These are phyloP conservation scores for Clarias batrachus DNA, from an alignment of 2,113 vertebrate species.

Conservation along the genomic window DNA sequence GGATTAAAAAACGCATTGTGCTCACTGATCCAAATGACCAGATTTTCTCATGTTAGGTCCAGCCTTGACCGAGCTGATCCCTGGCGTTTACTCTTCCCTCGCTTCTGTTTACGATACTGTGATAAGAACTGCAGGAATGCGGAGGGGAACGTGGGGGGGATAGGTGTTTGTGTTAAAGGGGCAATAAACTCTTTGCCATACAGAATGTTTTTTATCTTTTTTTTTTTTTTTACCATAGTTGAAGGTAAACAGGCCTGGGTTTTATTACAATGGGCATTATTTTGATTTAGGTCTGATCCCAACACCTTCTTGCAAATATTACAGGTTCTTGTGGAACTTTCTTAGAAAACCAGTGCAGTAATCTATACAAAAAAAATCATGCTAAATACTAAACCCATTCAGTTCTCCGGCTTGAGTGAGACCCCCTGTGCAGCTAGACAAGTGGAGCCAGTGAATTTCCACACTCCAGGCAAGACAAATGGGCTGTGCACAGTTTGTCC, in stretches of 20 bases:
- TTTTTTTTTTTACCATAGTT: slow-evolving; percentile 11
- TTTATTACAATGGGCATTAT: slow-evolving; percentile 16
- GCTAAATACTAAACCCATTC: neutral
- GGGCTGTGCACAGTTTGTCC: slow-evolving; percentile 39
- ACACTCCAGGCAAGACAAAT: slow-evolving; percentile 40
- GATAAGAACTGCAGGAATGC: slow-evolving; percentile 70
- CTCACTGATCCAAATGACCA: slow-evolving; percentile 46
- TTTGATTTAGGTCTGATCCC: neutral
- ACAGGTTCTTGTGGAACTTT: neutral
- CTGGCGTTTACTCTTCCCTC: slow-evolving; percentile 29
- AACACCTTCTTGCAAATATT: no score
- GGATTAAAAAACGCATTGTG: neutral
- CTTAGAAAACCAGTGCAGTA: neutral
- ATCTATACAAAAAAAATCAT: neutral
- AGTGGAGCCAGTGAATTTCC: slow-evolving; percentile 14
- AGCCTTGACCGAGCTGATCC: slow-evolving; percentile 55
- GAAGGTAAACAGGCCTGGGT: slow-evolving; percentile 43
- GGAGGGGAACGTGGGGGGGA: slow-evolving; percentile 24
- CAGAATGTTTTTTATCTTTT: neutral
- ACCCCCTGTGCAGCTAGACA: slow-evolving; percentile 26
- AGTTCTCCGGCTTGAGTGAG: neutral
- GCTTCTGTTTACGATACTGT: slow-evolving; percentile 63
- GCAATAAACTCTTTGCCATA: slow-evolving; percentile 38
- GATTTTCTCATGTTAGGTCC: slow-evolving; percentile 18
- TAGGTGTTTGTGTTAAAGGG: slow-evolving; percentile 58